Conservation (phyloP, 1,140 invertebrate genomes). For the Manduca sexta region DNA sequence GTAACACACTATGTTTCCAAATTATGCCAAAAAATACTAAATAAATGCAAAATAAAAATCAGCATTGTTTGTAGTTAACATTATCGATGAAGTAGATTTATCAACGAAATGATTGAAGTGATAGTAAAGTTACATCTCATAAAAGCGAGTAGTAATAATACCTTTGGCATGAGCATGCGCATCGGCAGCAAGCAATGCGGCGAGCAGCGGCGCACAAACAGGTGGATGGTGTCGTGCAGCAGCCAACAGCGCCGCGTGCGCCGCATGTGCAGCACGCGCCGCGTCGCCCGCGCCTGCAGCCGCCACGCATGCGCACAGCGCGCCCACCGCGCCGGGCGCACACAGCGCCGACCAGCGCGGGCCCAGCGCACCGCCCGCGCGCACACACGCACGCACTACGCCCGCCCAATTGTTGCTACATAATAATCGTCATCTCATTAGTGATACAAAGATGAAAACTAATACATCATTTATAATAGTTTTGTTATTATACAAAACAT, state of each 20-base stretch:
- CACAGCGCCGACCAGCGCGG: slow-evolving; percentile 8
- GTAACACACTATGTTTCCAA: no score
- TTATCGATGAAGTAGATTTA: no score
- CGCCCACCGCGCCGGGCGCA: slow-evolving; percentile 21
- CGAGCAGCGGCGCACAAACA: slow-evolving; percentile 31
- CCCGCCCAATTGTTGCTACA: slow-evolving; percentile 57
- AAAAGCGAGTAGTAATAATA: no score
- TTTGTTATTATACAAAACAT: neutral
- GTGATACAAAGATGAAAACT: no score
- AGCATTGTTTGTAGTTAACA: no score
- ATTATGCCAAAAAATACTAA: no score
- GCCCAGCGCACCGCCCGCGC: slow-evolving; percentile 10
- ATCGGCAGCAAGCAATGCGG: slow-evolving; percentile 41
- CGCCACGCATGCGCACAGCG: slow-evolving; percentile 33
- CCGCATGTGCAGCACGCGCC: slow-evolving; percentile 19
- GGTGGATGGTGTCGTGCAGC: slow-evolving; percentile 35
- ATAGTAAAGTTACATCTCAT: no score
- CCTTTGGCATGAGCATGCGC: slow-evolving; percentile 44
- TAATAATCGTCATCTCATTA: neutral
- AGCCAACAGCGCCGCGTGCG: slow-evolving; percentile 37
- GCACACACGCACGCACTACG: slow-evolving; percentile 45
- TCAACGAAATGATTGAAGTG: no score
- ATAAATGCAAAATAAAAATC: no score
- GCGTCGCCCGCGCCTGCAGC: slow-evolving; percentile 26
- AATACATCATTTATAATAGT: no score